Base-by-base conservation (phyloP, 1,140 invertebrate genomes). In the Adelges cooleyi region DNA sequence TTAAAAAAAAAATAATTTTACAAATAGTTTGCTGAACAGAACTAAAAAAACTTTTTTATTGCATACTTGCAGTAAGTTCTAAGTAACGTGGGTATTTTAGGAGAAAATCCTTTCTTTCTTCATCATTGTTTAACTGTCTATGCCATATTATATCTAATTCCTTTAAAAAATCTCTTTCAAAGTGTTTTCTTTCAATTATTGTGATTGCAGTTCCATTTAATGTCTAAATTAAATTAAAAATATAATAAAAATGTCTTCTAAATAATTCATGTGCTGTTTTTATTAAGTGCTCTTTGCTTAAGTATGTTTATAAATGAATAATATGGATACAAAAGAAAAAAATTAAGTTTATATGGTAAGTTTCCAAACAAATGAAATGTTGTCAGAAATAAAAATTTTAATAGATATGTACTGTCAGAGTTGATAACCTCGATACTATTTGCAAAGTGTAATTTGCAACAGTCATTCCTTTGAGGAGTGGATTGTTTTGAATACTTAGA, bases 401-500 rank as follows among this genome's bases (percentile, higher is more conserved):
- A n/a, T n/a, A n/a, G n/a, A n/a, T n/a, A 33, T 11, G 11, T 62
- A 62, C 56, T 13, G 17, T 62, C 22, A 62, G 46, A 20, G 25
- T 62, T 20, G 56, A n/a, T 20, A 62, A 46, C 46, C 56, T 62
- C 46, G 42, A 40, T 48, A 62, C 15, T 33, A 62, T 62, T 48
- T 62, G 56, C 27, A 62, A 62, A 33, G 56, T 62, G 20, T 51
- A 23, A 68, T 33, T 49, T 75, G 80, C 48, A 11, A 62, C 25
- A 62, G n/a, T 62, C 17, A 62, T 46, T 27, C 40, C 42, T 1
- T 81, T 79, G 53, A 86, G 76, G 67, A 90, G 71, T 2, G 88
- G 87, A 77, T 90, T 90, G 71, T 81, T 80, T 25, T 81, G 75
- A 68, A 90, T 81, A 70, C 83, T 84, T 5, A 95, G 73, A 66